phyloP scores from a whole-genome alignment of 2,888 invertebrate species.

The Drosophila robusta region DNA sequence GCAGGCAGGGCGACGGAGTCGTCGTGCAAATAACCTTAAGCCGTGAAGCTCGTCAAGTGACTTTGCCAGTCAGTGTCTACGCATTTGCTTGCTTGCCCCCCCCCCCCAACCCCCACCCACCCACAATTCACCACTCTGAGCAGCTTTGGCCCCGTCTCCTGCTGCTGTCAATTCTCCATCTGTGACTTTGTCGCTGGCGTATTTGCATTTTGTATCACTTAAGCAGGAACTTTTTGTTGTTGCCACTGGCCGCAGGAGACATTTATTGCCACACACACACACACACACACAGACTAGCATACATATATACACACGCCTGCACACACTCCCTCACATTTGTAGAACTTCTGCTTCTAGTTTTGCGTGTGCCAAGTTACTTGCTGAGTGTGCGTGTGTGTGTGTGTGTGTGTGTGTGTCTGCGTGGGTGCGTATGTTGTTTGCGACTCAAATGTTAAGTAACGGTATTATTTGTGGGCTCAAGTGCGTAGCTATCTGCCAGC shows the following conservation, averaged over 20 bases:
- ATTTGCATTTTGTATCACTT: slow-evolving; percentile 81
- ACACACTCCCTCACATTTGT: slow-evolving; percentile 15
- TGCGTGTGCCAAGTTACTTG: slow-evolving; percentile 6
- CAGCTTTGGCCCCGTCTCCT: slow-evolving; percentile 1
- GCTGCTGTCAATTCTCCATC: slow-evolving; percentile 28
- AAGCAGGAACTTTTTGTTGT: slow-evolving; percentile 68
- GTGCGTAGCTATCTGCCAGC: slow-evolving; percentile 30
- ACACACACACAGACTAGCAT: slow-evolving; percentile 2
- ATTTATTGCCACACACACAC: slow-evolving; percentile 65
- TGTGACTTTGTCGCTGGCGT: slow-evolving; percentile 64
- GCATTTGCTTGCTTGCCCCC: slow-evolving; percentile 20
- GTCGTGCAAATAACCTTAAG: slow-evolving; percentile 74
- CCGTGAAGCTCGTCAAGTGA: slow-evolving; percentile 76
- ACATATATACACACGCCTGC: slow-evolving; percentile 1
- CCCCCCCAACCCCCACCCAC: slow-evolving; percentile 9
- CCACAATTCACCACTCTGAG: neutral
- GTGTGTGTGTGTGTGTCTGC: slow-evolving; percentile 6
- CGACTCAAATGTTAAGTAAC: slow-evolving; percentile 75
- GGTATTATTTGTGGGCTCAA: slow-evolving; percentile 71
- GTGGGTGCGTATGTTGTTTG: slow-evolving; percentile 42
- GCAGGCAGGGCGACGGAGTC: slow-evolving; percentile 10
- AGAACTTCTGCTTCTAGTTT: slow-evolving; percentile 40
- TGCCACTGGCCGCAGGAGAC: slow-evolving; percentile 73
- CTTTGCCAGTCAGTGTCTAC: slow-evolving; percentile 50
- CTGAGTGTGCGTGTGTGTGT: slow-evolving; percentile 5